Conservation (phyloP, 1,140 invertebrate species). For the Nasonia giraulti region DNA sequence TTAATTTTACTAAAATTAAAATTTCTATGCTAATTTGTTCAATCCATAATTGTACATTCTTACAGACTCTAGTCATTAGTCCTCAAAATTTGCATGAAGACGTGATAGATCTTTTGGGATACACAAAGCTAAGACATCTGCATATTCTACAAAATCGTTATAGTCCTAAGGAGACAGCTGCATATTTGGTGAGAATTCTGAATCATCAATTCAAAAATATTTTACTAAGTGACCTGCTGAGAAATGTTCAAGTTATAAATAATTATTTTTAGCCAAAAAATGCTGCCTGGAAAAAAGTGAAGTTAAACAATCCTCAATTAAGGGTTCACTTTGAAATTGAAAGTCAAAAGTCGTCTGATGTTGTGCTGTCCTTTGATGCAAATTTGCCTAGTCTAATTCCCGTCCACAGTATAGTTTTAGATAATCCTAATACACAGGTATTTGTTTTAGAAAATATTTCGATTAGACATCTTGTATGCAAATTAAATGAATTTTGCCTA, state of each 20-base stretch:
- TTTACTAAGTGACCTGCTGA: neutral
- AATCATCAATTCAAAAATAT: neutral
- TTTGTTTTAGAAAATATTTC: conserved; percentile 9
- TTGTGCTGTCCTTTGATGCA: conserved; percentile 70
- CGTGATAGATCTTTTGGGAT: conserved; percentile 81
- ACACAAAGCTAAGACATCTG: conserved; percentile 81
- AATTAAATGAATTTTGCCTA: conserved; percentile 5
- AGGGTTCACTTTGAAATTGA: conserved; percentile 78
- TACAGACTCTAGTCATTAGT: conserved; percentile 82
- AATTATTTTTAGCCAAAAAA: conserved; percentile 66
- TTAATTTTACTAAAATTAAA: conserved; percentile 1
- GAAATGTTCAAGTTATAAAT: conserved; percentile 14
- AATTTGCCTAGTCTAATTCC: conserved; percentile 78
- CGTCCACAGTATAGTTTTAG: conserved; percentile 80
- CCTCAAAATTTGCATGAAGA: conserved; percentile 89
- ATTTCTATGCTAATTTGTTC: conserved; percentile 23
- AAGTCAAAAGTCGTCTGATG: conserved; percentile 71
- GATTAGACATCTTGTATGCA: conserved; percentile 2
- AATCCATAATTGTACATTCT: conserved; percentile 50
- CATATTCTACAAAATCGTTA: conserved; percentile 88
- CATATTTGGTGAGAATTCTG: conserved; percentile 68
- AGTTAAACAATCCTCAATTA: conserved; percentile 75
- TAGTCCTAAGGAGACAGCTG: conserved; percentile 74
- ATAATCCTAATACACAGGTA: conserved; percentile 79
- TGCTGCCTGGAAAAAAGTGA: conserved; percentile 74